These are phyloP conservation scores for Drosophila monieri DNA, from an alignment of 2,888 invertebrate species.

Conservation along the genomic window DNA sequence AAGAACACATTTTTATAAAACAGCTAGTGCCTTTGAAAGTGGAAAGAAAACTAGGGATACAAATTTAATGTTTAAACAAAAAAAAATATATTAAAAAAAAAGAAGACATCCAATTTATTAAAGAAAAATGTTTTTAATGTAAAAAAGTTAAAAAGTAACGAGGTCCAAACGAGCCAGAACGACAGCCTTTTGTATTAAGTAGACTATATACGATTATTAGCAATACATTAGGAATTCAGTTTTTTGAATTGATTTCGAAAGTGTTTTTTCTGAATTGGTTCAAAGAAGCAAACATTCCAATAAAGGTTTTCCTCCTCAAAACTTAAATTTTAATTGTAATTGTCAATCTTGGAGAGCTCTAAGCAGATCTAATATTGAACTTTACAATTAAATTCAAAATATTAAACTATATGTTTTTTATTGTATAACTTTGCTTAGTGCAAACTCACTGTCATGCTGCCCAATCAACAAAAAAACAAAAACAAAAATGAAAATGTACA, in stretches of 20 bases:
- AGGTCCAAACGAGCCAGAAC: conserved; percentile 49
- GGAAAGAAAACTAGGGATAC: conserved; percentile 62
- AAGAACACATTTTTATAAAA: conserved; percentile 71
- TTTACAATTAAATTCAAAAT: not conserved
- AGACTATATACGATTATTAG: conserved; percentile 19
- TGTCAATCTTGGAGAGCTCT: not conserved
- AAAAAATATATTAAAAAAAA: conserved; percentile 7
- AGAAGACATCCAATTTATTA: conserved; percentile 29
- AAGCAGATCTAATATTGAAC: conserved; percentile 10
- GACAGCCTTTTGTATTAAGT: conserved; percentile 48
- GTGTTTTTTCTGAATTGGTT: not conserved
- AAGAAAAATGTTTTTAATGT: conserved; percentile 32
- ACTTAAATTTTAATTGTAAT: not conserved
- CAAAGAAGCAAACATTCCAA: conserved; percentile 3
- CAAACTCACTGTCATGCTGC: conserved; percentile 25
- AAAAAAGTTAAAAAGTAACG: conserved; percentile 8
- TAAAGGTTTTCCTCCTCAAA: not conserved
- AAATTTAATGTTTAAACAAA: conserved; percentile 27
- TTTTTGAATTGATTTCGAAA: conserved; percentile 8
- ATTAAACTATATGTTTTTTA: not conserved
- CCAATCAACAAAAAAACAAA: conserved; percentile 26
- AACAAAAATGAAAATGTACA: conserved; percentile 40
- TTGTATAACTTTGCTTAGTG: conserved; percentile 51
- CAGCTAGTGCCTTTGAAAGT: conserved; percentile 71
- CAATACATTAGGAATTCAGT: not conserved